These are phyloP conservation scores for Polypedilum pembai DNA, from an alignment of 1,140 invertebrate genomes.

Conservation along the genomic window DNA sequence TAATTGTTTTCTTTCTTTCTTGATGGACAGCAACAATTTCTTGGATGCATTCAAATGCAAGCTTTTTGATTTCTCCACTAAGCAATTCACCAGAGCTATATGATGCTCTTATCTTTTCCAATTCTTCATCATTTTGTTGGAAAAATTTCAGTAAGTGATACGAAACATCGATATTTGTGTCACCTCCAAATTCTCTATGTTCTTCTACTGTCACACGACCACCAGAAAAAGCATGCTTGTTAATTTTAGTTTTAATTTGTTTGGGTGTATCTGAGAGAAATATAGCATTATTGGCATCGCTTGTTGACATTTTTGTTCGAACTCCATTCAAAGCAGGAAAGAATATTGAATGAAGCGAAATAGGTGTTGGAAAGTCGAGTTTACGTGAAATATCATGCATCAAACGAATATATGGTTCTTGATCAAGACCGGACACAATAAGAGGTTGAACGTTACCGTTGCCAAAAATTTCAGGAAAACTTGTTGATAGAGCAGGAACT, in stretches of 20 bases:
- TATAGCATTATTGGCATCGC: constrained; percentile 88
- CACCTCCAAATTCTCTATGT: constrained; percentile 82
- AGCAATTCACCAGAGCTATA: constrained; percentile 86
- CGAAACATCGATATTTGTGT: constrained; percentile 92
- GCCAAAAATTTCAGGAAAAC: constrained; percentile 94
- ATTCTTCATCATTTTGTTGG: constrained; percentile 83
- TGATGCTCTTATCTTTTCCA: constrained; percentile 73
- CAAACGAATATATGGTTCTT: constrained; percentile 99
- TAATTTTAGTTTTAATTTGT: constrained; percentile 97
- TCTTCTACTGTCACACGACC: constrained; percentile 90
- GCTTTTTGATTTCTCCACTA: constrained; percentile 91
- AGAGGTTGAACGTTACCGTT: constrained; percentile 75
- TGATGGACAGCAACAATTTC: constrained; percentile 78
- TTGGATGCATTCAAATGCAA: constrained; percentile 70
- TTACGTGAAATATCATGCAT: constrained; percentile 91
- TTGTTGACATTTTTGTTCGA: constrained; percentile 97
- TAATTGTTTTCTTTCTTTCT: constrained; percentile 67
- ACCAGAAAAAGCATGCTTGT: constrained; percentile 98
- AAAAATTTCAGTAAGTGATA: constrained; percentile 96
- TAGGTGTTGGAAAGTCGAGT: constrained; percentile 84
- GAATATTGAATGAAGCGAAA: constrained; percentile 88
- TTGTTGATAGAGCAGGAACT: constrained; percentile 85
- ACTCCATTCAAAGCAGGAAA: constrained; percentile 95
- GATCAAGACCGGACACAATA: constrained; percentile 98
- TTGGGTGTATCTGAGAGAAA: constrained; percentile 92